Conservation (phyloP, 2,888 invertebrate genomes). For the Aelia acuminata region DNA sequence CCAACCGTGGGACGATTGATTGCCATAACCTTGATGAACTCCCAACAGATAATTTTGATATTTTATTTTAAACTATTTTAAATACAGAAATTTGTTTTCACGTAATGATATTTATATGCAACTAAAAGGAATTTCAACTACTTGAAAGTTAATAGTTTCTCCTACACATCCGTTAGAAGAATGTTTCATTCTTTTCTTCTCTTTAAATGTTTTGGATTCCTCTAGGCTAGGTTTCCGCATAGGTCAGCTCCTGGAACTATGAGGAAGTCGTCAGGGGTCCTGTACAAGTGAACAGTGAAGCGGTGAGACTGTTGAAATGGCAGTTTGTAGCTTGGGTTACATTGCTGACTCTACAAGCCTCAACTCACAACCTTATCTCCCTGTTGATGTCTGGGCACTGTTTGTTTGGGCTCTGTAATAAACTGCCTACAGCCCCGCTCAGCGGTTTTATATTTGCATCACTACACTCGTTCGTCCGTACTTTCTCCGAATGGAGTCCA, state of each 20-base stretch:
- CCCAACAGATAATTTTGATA: too few relatives aligned
- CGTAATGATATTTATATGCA: too few relatives aligned
- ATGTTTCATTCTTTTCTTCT: not conserved
- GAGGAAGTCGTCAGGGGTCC: not conserved
- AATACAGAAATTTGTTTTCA: too few relatives aligned
- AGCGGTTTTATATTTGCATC: constrained; percentile 15
- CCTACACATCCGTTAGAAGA: not conserved
- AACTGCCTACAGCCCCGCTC: not conserved
- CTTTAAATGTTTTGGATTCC: not conserved
- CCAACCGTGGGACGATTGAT: too few relatives aligned
- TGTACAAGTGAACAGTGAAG: not conserved
- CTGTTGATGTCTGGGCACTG: not conserved
- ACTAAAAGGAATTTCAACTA: not conserved
- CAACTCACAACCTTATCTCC: not conserved
- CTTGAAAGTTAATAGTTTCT: not conserved
- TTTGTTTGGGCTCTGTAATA: constrained; percentile 1
- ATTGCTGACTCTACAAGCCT: not conserved
- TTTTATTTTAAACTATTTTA: too few relatives aligned
- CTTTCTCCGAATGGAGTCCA: too few relatives aligned
- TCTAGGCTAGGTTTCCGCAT: not conserved
- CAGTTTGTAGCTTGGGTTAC: not conserved
- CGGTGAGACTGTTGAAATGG: not conserved
- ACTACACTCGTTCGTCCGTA: not conserved
- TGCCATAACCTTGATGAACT: too few relatives aligned
- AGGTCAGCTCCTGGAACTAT: not conserved